Evolutionary conservation across 2,113 vertebrate genomes (phyloP).

Genomic region (Rhizomys pruinosus): DNA sequence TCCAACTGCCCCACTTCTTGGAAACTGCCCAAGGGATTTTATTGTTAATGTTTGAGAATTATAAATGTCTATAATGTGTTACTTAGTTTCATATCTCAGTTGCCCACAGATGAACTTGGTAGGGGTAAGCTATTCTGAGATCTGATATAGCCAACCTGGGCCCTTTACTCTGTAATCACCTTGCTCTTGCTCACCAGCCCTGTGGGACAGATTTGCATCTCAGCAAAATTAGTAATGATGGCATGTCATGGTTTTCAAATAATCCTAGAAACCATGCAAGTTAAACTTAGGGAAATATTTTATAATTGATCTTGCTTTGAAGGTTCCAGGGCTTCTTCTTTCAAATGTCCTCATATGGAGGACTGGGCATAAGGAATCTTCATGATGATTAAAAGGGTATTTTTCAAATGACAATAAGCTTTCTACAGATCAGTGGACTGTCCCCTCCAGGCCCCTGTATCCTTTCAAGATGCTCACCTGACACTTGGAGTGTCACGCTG

Average conservation of each 20-base stretch:
- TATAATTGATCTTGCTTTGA: neutral
- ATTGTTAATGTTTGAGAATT: no score
- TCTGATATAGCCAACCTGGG: no score
- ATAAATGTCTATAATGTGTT: no score
- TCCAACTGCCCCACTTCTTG: neutral
- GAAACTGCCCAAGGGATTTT: no score
- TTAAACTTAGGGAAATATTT: neutral
- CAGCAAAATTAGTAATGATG: neutral
- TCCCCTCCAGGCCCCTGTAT: neutral
- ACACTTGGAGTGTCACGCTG: constrained; percentile 65
- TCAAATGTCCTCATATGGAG: neutral
- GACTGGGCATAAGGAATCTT: neutral
- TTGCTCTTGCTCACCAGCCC: neutral
- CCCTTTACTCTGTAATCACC: neutral
- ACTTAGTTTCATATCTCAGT: neutral
- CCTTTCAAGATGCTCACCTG: constrained; percentile 5
- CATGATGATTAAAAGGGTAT: neutral
- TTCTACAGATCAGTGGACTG: neutral
- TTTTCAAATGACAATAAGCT: neutral
- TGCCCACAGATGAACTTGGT: neutral
- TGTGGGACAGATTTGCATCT: neutral
- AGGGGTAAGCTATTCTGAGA: neutral
- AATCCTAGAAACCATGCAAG: neutral
- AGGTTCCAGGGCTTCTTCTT: neutral
- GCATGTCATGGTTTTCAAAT: neutral